phyloP scores from a whole-genome alignment of 2,113 vertebrate genomes.

The Andinoacara biseriatus region DNA sequence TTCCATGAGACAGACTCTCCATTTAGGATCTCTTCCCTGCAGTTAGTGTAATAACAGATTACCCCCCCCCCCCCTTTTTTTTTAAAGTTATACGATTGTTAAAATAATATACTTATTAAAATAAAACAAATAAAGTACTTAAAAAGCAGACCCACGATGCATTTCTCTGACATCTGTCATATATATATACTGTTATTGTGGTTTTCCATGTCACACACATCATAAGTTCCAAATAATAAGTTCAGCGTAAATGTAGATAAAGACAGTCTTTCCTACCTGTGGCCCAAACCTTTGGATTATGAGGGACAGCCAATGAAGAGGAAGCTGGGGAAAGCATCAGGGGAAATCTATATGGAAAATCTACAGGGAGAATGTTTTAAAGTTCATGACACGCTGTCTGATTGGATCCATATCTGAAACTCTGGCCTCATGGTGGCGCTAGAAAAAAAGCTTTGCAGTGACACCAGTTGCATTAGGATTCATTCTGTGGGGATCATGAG shows the following conservation, averaged over 20 bases:
- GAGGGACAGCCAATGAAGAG: too few relatives aligned
- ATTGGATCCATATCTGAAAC: not conserved
- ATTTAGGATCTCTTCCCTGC: not conserved
- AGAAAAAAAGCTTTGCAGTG: not conserved
- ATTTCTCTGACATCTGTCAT: too few relatives aligned
- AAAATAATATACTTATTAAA: not conserved
- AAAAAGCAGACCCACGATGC: not conserved
- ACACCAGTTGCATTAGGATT: not conserved
- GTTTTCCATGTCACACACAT: too few relatives aligned
- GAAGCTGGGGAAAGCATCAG: too few relatives aligned
- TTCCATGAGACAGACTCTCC: not conserved
- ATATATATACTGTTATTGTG: too few relatives aligned
- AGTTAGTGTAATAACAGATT: not conserved
- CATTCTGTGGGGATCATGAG: not conserved
- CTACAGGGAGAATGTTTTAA: not conserved
- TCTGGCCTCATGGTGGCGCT: not conserved
- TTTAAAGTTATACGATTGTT: too few relatives aligned
- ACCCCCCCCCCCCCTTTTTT: too few relatives aligned
- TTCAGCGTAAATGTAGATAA: too few relatives aligned
- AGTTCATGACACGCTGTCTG: not conserved
- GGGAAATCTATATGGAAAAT: not conserved
- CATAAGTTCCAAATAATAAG: too few relatives aligned
- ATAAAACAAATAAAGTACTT: not conserved
- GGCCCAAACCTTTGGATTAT: too few relatives aligned
- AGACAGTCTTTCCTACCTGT: too few relatives aligned